Base-by-base conservation (phyloP, 2,797 vertebrate genomes). In the Acrocephalus scirpaceus region DNA sequence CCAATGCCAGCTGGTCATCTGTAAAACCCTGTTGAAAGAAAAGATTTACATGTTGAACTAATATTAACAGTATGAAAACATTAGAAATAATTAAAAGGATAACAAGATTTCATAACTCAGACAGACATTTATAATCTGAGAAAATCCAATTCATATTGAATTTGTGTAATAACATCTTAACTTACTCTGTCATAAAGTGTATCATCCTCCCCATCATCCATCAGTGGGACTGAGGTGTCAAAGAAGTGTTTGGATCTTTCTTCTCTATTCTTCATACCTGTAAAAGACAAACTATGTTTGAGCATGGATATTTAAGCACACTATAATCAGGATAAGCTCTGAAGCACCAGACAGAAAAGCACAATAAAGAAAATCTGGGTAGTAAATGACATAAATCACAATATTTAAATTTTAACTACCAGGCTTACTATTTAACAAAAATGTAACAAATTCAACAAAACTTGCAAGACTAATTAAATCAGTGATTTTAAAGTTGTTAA, bases 211-310 rank as follows among this genome's bases (percentile, higher is more conserved):
- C 99, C 99, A 64, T 99, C 99, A 88, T 99, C 99, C 99, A 99
- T 98, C 40, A 99, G 98, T 4, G 99, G 99, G n/a, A 99, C 99
- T 5, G 99, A 99, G 4, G 98, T 98, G 93, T 99, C 99, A 57
- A 99, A 99, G 98, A 99, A 99, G 97, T 99, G 99, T 97, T 99
- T 99, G 14, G 99, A 99, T 95, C 99, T 97, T 97, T 99, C 99
- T 97, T 99, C 99, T 58, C 99, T 99, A 94, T 99, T 99, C 98
- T 99, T 99, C 99, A 99, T 99, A 86, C 99, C 99, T 99, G 91
- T 34, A 92, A 71, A 83, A 94, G 87, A 92, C 9, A 88, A 95
- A 67, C 20, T 23, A 11, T 26, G 36, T 66, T 64, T 90, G 8
- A 94, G 2, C 30, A 77, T 15, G n/a, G n/a, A n/a, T n/a, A n/a